Conservation (phyloP, 2,888 invertebrate genomes). For the Bruchidius siliquastri region DNA sequence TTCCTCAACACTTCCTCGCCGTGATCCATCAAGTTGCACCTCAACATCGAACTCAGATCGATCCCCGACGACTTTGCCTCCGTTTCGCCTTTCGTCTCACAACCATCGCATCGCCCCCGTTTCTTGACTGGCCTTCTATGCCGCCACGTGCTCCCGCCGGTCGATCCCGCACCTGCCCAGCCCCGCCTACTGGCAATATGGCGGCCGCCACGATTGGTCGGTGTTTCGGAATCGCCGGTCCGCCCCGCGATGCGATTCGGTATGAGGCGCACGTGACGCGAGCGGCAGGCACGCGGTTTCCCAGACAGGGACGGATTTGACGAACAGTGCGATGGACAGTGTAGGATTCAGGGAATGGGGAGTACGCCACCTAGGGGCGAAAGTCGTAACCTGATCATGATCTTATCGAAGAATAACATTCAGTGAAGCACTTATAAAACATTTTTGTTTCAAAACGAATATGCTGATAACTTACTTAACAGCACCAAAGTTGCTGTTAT, state of each 20-base stretch:
- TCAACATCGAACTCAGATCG: conserved; percentile 3
- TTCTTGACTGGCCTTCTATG: conserved; percentile 38
- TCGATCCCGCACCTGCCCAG: conserved; percentile 12
- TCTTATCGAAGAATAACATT: no score
- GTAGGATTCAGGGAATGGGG: background rate
- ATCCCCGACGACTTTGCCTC: conserved; percentile 6
- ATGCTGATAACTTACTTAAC: no score
- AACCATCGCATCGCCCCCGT: conserved; percentile 34
- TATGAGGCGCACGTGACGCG: conserved; percentile 2
- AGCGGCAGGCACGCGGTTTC: background rate
- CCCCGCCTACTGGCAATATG: conserved; percentile 65
- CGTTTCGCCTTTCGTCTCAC: conserved; percentile 17
- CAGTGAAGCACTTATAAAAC: no score
- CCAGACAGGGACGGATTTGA: background rate
- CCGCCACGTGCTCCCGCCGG: conserved; percentile 8
- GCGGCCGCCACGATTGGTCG: conserved; percentile 60
- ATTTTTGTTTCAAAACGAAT: no score
- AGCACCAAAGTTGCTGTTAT: no score
- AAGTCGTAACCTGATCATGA: no score
- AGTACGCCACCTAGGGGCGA: background rate
- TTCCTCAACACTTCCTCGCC: conserved; percentile 2
- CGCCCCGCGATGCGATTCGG: conserved; percentile 9
- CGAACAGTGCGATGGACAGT: background rate
- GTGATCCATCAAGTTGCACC: conserved; percentile 5
- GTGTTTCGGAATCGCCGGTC: conserved; percentile 44